phyloP scores from a whole-genome alignment of 2,888 invertebrate genomes.

The Yponomeuta malinellus region DNA sequence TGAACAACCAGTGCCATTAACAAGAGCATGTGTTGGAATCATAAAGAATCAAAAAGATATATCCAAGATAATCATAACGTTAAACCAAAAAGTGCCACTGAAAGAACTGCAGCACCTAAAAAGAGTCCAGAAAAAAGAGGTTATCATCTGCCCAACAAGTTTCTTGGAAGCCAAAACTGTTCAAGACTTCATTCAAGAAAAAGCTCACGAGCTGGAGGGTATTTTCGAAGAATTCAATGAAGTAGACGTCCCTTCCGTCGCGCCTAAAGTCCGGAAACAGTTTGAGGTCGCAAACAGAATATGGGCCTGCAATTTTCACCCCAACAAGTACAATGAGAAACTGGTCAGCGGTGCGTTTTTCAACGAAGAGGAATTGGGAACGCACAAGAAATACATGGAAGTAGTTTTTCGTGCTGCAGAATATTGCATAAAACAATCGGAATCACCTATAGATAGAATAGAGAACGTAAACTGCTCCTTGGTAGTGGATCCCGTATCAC shows the following conservation, averaged over 20 bases:
- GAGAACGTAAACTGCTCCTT: conserved; percentile 53
- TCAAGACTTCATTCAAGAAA: conserved; percentile 49
- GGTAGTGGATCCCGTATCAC: conserved; percentile 82
- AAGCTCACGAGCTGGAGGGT: conserved; percentile 64
- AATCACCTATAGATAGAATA: conserved; percentile 20
- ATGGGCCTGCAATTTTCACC: conserved; percentile 93
- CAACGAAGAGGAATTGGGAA: conserved; percentile 56
- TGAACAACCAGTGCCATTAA: conserved; percentile 58
- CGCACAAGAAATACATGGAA: conserved; percentile 77
- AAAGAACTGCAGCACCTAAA: conserved; percentile 82
- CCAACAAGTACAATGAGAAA: conserved; percentile 83
- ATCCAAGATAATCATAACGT: conserved; percentile 76
- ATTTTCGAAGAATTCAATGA: conserved; percentile 70
- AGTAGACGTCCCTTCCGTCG: conserved; percentile 73
- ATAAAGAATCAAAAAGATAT: conserved; percentile 77
- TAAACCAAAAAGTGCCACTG: conserved; percentile 77
- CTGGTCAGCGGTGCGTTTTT: conserved; percentile 79
- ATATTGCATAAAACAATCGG: conserved; percentile 29
- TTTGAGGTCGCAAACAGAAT: conserved; percentile 73
- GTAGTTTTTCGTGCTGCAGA: conserved; percentile 73
- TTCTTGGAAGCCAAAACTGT: conserved; percentile 42
- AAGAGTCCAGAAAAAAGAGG: conserved; percentile 77
- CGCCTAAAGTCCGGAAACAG: conserved; percentile 81
- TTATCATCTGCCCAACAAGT: conserved; percentile 70
- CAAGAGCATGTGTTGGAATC: conserved; percentile 76